Evolutionary conservation across 2,113 vertebrate species (phyloP).

Genomic region (Thunnus thynnus): DNA sequence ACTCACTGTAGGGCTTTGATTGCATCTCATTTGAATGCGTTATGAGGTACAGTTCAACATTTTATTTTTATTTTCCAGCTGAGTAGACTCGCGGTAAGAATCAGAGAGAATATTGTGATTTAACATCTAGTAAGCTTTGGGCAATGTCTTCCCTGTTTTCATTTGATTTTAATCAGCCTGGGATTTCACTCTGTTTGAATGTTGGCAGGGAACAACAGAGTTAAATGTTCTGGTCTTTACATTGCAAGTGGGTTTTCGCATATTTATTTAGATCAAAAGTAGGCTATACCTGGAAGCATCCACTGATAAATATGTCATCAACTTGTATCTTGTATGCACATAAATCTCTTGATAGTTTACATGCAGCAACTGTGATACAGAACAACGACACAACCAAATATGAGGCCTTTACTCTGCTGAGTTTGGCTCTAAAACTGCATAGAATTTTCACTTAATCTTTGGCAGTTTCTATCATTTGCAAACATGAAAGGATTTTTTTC

Average conservation of each 20-base stretch:
- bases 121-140: conserved; percentile 64
- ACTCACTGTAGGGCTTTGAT: conserved; percentile 38
- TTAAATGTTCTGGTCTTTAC: conserved; percentile 81
- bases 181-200: conserved; percentile 68
- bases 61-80: conserved; percentile 60
- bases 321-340: conserved; percentile 66
- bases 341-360: conserved; percentile 74
- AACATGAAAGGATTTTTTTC: conserved; percentile 66
- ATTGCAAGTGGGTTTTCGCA: conserved; percentile 72
- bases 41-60: conserved; percentile 43
- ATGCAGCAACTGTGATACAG: conserved; percentile 62
- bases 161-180: conserved; percentile 80
- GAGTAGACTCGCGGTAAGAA: conserved; percentile 29
- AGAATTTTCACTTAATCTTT: conserved; percentile 61
- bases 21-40: conserved; percentile 50
- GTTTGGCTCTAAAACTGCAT: conserved; percentile 60
- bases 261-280: conserved; percentile 81
- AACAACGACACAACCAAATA: conserved; percentile 51
- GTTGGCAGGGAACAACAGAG: conserved; percentile 79
- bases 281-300: conserved; percentile 82
- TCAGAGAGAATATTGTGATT: conserved; percentile 54
- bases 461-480: conserved; percentile 55
- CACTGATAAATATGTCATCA: conserved; percentile 81
- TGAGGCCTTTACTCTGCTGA: conserved; percentile 61
- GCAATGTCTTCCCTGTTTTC: conserved; percentile 67